Percentiles rank a stretch among this genome's conserved stretches.
Conservation (phyloP, 2,797 vertebrate species). For the Rhincodon typus region DNA sequence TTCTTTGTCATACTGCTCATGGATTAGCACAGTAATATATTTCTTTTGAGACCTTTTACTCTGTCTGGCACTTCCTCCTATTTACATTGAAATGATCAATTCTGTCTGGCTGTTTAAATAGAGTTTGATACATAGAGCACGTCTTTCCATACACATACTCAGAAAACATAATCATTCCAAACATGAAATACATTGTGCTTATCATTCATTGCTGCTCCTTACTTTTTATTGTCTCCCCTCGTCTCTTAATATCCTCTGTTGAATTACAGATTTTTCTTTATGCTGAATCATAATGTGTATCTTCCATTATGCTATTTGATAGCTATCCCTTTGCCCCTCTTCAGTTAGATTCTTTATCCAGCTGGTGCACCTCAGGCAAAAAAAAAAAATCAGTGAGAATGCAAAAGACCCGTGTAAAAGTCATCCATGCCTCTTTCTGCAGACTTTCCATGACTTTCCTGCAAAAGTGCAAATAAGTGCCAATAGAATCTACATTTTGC, state of each 20-base stretch:
- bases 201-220: neutral
- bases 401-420: neutral
- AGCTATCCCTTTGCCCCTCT: neutral
- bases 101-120: neutral
- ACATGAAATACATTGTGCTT: neutral
- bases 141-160: neutral
- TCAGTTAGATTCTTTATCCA: neutral
- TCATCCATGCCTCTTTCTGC: too few relatives aligned
- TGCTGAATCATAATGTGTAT: neutral
- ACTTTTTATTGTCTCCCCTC: neutral
- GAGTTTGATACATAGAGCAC: neutral
- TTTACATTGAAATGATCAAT: neutral
- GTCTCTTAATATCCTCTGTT: neutral
- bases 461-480: neutral
- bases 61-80: neutral
- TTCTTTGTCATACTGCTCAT: too few relatives aligned
- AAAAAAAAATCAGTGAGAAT: neutral
- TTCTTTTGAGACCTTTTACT: neutral
- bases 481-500: too few relatives aligned
- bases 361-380: neutral
- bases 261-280: neutral
- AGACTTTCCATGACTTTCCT: neutral
- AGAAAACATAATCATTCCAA: neutral
- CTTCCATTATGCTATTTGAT: neutral
- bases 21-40: neutral